Evolutionary conservation across 2,797 vertebrate genomes (phyloP), one percentile per base, ranked within the genome.

Genomic region (Falco concolor): DNA sequence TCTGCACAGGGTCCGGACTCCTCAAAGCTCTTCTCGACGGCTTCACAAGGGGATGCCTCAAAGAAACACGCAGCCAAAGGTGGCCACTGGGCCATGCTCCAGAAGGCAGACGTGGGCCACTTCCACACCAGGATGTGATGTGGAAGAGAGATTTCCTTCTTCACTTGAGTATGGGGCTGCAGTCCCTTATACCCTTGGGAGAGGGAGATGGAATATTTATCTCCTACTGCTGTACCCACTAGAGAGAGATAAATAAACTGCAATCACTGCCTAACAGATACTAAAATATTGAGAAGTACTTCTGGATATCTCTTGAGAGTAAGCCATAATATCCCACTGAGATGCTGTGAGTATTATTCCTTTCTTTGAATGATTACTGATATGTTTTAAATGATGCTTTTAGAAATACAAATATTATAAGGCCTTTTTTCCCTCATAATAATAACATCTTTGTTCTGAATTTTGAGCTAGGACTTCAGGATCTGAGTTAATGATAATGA

Each of bases 231-330:
- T 79, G 64, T 84, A 74, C n/a, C 56, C 93, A 45, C 90, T 52
- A 89, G 95, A 92, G 94, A 96, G 67, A 91, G 68, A 80, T 23
- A 92, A 95, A 94, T 95, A 96, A 95, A 95, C 83, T 67, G 86
- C 85, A 93, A 74, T 90, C 95, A 94, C 34, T 90, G 96, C 96
- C 96, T 96, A 94, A 59, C 90, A 96, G 90, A 94, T 93, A 95
- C 83, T 96, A 79, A 95, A 96, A 96, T 94, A 94, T 24, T 96
- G 96, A 96, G 86, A 64, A 97, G 88, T 75, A 83, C 81, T 97
- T 95, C 56, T 90, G 78, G 67, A 78, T 94, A 74, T 88, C 95
- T 95, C 94, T 90, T 84, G 96, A 96, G 95, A 90, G 20, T 61
- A 78, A 89, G 70, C 50, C 49, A 32, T 57, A 89, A 85, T 21